Conservation (phyloP, 2,888 invertebrate genomes). For the Tinea trinotella region DNA sequence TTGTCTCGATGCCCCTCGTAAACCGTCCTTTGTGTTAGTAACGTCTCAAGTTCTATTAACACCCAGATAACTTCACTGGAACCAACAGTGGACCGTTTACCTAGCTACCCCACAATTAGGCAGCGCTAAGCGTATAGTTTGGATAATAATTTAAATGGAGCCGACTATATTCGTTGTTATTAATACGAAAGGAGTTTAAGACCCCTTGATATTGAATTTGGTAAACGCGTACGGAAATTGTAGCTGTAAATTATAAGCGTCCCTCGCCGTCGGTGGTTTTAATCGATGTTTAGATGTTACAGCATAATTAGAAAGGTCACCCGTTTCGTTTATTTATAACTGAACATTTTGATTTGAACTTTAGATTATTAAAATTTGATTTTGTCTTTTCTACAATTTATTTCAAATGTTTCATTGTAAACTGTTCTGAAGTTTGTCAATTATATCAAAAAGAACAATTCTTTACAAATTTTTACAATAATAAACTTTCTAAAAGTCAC, state of each 20-base stretch:
- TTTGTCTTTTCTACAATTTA: too few relatives aligned
- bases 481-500: conserved; percentile 16
- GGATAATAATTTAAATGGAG: conserved; percentile 58
- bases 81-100: conserved; percentile 32
- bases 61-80: conserved; percentile 55
- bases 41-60: conserved; percentile 62
- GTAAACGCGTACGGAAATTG: conserved; percentile 39
- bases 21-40: conserved; percentile 56
- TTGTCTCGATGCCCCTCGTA: conserved; percentile 56
- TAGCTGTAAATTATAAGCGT: conserved; percentile 52
- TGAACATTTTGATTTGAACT: background rate
- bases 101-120: conserved; percentile 44
- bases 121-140: conserved; percentile 49
- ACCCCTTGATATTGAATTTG: conserved; percentile 59
- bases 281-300: conserved; percentile 49
- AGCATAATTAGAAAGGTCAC: conserved; percentile 41
- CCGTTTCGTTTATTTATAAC: conserved; percentile 23
- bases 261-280: conserved; percentile 33
- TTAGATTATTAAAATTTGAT: background rate
- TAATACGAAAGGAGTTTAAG: conserved; percentile 42
- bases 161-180: conserved; percentile 44
- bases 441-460: conserved; percentile 6
- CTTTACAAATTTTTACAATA: background rate
- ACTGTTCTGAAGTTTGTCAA: background rate
- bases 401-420: background rate